phyloP scores from a whole-genome alignment of 2,797 vertebrate genomes.

The Thunnus albacares region DNA sequence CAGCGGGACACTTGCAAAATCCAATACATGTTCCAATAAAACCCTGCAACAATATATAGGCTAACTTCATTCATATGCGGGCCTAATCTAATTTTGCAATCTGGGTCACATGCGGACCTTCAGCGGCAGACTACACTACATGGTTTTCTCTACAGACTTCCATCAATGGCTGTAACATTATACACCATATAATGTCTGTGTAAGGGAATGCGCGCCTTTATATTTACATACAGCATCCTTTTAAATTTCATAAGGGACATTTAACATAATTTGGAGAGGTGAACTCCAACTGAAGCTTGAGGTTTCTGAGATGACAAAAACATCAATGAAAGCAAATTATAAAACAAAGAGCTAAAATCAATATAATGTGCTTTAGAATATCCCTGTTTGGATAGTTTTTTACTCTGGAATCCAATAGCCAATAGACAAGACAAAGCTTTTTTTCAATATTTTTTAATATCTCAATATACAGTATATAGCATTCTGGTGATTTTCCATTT shows the following conservation, averaged over 20 bases:
- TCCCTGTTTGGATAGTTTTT: neutral
- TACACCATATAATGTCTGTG: constrained; percentile 32
- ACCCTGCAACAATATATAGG: constrained; percentile 26
- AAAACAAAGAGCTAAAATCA: constrained; percentile 1
- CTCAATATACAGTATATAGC: neutral
- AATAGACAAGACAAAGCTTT: neutral
- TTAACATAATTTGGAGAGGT: constrained; percentile 11
- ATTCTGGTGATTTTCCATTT: neutral
- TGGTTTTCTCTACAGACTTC: constrained; percentile 18
- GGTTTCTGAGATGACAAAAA: constrained; percentile 4
- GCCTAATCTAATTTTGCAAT: constrained; percentile 54
- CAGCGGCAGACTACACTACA: constrained; percentile 16
- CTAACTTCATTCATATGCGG: constrained; percentile 48
- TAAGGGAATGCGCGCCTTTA: constrained; percentile 14
- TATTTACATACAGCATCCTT: constrained; percentile 26
- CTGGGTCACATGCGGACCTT: constrained; percentile 40
- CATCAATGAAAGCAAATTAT: constrained; percentile 22
- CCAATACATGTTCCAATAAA: constrained; percentile 52
- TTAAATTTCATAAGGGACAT: constrained; percentile 2
- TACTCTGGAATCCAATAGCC: neutral
- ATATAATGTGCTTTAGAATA: constrained; percentile 1
- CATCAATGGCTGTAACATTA: constrained; percentile 41
- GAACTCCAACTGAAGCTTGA: constrained; percentile 16
- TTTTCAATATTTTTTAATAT: neutral
- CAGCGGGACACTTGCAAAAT: constrained; percentile 31